Conservation (phyloP, 2,797 vertebrate species). For the Chiroxiphia lanceolata region DNA sequence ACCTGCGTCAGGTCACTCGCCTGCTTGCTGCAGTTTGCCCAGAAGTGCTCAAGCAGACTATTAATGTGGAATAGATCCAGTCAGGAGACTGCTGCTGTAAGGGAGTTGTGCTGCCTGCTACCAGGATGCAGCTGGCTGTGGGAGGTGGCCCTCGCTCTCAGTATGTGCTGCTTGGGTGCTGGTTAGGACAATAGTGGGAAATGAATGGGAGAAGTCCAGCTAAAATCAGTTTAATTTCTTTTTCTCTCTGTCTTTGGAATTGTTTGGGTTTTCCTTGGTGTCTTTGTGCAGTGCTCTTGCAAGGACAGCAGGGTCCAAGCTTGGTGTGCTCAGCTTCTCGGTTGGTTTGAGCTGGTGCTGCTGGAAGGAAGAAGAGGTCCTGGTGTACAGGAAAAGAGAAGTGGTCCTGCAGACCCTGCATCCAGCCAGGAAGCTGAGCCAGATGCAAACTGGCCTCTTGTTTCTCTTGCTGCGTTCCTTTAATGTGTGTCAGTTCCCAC, state of each 20-base stretch:
- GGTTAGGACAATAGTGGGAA: constrained; percentile 33
- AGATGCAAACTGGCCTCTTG: neutral
- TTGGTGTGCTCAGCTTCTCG: neutral
- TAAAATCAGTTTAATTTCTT: constrained; percentile 5
- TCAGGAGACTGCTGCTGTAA: neutral
- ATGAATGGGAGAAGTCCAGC: constrained; percentile 27
- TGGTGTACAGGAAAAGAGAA: neutral
- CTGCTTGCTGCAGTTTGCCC: constrained; percentile 8
- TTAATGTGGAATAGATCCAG: neutral
- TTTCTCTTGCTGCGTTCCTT: neutral
- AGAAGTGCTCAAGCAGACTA: neutral
- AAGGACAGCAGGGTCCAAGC: neutral
- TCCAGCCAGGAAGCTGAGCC: neutral
- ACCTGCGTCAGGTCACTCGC: neutral
- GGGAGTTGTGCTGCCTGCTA: neutral
- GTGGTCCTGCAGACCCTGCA: neutral
- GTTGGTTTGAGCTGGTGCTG: neutral
- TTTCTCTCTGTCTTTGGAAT: neutral
- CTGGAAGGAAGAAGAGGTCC: neutral
- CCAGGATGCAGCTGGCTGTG: constrained; percentile 36
- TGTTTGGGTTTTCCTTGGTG: neutral
- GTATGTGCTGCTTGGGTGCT: neutral
- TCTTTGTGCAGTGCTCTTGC: neutral
- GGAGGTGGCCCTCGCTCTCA: neutral
- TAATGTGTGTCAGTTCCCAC: neutral